Evolutionary conservation across 2,888 invertebrate species (phyloP).

Genomic region (Odontothrips loti): DNA sequence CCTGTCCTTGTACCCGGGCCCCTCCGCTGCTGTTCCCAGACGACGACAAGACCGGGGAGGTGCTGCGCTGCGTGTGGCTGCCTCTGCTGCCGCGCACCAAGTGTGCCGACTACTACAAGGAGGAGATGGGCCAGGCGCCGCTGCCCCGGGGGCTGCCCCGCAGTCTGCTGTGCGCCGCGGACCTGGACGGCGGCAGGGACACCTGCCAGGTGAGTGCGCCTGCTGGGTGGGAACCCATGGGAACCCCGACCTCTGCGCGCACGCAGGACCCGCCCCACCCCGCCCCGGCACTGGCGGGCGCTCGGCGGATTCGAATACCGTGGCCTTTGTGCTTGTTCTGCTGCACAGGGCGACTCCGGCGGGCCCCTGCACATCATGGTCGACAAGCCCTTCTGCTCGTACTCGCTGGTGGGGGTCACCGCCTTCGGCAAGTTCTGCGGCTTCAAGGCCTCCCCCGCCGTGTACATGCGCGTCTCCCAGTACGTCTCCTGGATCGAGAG

Average conservation of each 20-base stretch:
- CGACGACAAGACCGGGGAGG: neutral
- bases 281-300: too few relatives aligned
- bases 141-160: neutral
- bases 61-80: conserved; percentile 2
- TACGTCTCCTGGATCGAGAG: conserved; percentile 39
- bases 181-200: neutral
- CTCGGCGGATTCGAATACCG: too few relatives aligned
- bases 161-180: conserved; percentile 2
- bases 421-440: conserved; percentile 37
- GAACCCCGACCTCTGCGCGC: neutral
- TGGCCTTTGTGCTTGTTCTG: too few relatives aligned
- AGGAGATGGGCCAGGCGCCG: neutral
- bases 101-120: neutral
- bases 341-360: conserved; percentile 38
- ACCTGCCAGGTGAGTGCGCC: neutral
- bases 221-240: neutral
- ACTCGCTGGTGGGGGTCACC: conserved; percentile 36
- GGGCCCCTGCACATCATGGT: conserved; percentile 35
- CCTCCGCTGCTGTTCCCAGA: neutral
- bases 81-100: neutral
- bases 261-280: neutral
- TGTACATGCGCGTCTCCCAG: conserved; percentile 38
- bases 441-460: conserved; percentile 33
- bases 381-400: conserved; percentile 34
- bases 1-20: neutral